phyloP scores from a whole-genome alignment of 2,888 invertebrate species.

The Amphipyra tragopoginis region DNA sequence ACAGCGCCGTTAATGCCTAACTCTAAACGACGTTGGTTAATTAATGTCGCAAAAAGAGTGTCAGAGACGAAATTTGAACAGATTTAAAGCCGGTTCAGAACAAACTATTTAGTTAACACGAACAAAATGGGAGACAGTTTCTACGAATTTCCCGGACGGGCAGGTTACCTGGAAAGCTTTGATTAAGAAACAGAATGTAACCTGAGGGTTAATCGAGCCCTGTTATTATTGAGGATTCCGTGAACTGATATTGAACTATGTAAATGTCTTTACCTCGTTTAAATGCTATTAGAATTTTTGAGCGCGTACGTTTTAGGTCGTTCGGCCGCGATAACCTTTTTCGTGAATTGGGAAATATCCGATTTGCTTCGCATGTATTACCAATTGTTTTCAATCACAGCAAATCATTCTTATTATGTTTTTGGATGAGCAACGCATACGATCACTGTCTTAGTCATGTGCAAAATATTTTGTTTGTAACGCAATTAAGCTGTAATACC shows the following conservation, averaged over 20 bases:
- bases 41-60: constrained; percentile 62
- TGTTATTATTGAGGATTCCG: constrained; percentile 40
- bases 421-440: constrained; percentile 31
- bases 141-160: constrained; percentile 30
- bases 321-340: constrained; percentile 7
- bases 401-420: constrained; percentile 28
- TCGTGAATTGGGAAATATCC: constrained; percentile 12
- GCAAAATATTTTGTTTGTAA: constrained; percentile 30
- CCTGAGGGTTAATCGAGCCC: constrained; percentile 31
- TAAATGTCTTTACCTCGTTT: constrained; percentile 38
- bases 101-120: constrained; percentile 34
- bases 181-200: constrained; percentile 33
- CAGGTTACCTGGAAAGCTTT: constrained; percentile 35
- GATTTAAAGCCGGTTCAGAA: constrained; percentile 42
- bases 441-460: constrained; percentile 31
- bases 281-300: constrained; percentile 36
- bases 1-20: constrained; percentile 69
- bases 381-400: constrained; percentile 18
- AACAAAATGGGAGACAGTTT: constrained; percentile 27
- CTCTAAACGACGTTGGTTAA: constrained; percentile 65
- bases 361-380: constrained; percentile 25
- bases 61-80: constrained; percentile 48
- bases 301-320: constrained; percentile 13
- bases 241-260: constrained; percentile 41
- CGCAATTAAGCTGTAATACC: constrained; percentile 15